phyloP scores from a whole-genome alignment of 2,888 invertebrate species.

The Chrysolina haemoptera region DNA sequence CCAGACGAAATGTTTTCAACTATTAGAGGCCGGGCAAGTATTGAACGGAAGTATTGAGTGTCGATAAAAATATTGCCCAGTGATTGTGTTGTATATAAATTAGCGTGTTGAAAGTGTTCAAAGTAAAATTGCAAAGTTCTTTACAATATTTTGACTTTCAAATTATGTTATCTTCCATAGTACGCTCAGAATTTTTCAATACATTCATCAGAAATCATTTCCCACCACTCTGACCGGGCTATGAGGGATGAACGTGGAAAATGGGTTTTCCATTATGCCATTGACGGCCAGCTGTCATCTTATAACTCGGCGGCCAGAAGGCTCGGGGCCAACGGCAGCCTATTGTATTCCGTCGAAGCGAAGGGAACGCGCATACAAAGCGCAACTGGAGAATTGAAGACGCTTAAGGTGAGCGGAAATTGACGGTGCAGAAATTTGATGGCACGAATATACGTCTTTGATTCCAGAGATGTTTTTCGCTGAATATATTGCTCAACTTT shows the following conservation, averaged over 20 bases:
- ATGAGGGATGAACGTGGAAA: neutral
- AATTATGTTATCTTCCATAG: too few species aligned
- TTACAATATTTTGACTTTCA: too few species aligned
- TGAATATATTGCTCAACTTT: neutral
- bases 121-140: too few species aligned
- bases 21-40: too few species aligned
- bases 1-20: too few species aligned
- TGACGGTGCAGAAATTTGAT: neutral
- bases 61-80: too few species aligned
- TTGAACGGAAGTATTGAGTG: too few species aligned
- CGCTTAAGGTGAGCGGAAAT: neutral
- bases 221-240: neutral
- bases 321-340: neutral
- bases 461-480: neutral
- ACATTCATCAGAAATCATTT: neutral
- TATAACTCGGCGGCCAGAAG: neutral
- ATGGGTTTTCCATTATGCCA: neutral
- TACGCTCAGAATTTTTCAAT: too few species aligned
- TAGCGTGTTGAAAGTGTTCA: too few species aligned
- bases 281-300: conserved; percentile 14
- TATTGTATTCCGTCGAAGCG: conserved; percentile 6
- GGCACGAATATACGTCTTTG: neutral
- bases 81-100: too few species aligned
- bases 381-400: neutral
- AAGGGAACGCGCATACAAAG: conserved; percentile 8